These are phyloP conservation scores for Ailurus styani DNA, from an alignment of 2,113 vertebrate genomes.

Conservation along the genomic window DNA sequence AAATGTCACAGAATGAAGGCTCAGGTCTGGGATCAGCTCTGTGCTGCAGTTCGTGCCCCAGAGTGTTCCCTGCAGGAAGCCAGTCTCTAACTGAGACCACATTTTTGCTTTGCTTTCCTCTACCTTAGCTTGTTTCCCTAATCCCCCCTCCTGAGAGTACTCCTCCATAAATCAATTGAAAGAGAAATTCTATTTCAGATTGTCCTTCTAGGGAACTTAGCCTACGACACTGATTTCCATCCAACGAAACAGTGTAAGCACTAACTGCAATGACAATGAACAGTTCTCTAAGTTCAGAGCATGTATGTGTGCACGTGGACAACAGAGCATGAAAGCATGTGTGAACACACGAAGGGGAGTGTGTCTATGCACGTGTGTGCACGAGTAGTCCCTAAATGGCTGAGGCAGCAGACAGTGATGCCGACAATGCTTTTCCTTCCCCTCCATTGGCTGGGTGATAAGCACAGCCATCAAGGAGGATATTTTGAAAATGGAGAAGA, in stretches of 20 bases:
- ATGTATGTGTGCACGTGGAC: not conserved
- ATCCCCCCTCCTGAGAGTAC: not conserved
- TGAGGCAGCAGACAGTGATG: not conserved
- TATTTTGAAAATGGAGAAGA: not conserved
- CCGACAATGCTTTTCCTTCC: not conserved
- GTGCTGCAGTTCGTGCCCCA: not conserved
- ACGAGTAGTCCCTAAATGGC: not conserved
- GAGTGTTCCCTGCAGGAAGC: not conserved
- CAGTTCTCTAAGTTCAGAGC: not conserved
- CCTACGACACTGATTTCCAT: not conserved
- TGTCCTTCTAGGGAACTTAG: not conserved
- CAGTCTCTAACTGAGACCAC: not conserved
- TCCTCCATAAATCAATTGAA: not conserved
- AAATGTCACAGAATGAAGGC: not conserved
- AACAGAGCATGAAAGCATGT: not conserved
- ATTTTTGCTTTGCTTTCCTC: not conserved
- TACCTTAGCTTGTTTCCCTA: not conserved
- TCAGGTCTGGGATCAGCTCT: not conserved
- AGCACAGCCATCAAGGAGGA: not conserved
- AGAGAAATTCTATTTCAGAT: not conserved
- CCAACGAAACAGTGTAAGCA: not conserved
- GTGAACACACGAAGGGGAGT: not conserved
- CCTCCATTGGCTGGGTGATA: not conserved
- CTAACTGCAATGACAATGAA: not conserved
- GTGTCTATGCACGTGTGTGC: accelerated